Evolutionary conservation across 2,113 vertebrate species (phyloP).

Genomic region (Tiliqua scincoides): DNA sequence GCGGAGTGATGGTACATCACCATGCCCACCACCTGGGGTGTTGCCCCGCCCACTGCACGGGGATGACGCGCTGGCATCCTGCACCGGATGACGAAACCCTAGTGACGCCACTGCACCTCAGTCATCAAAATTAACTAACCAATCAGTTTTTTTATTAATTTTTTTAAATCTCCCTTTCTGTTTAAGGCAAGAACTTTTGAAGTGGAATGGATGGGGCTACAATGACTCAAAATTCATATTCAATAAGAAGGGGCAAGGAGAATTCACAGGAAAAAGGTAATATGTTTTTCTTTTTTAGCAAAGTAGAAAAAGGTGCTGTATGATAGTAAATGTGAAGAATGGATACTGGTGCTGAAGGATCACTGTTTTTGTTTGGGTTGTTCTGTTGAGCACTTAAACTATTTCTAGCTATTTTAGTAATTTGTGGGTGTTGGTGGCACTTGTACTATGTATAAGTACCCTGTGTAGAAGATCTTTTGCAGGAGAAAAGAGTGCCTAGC

Average conservation of each 20-base stretch:
- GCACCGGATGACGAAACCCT: too few relatives aligned
- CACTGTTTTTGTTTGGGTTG: background rate
- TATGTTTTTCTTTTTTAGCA: conserved; percentile 29
- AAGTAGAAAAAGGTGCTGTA: background rate
- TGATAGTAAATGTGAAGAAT: background rate
- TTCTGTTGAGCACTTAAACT: too few relatives aligned
- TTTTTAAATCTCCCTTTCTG: conserved; percentile 5
- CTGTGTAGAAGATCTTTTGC: too few relatives aligned
- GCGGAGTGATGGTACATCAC: too few relatives aligned
- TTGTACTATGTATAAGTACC: too few relatives aligned
- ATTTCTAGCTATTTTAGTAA: too few relatives aligned
- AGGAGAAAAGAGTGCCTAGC: too few relatives aligned
- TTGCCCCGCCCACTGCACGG: too few relatives aligned
- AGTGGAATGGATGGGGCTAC: conserved; percentile 99
- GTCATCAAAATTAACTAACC: too few relatives aligned
- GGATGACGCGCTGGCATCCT: too few relatives aligned
- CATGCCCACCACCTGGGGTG: too few relatives aligned
- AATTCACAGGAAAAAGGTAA: conserved; percentile 97
- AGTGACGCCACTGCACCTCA: too few relatives aligned
- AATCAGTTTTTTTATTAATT: background rate
- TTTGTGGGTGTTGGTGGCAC: background rate
- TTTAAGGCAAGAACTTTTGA: conserved; percentile 93
- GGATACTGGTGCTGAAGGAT: conserved; percentile 19
- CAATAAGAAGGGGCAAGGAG: conserved; percentile 96
- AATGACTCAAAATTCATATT: conserved; percentile 93